Evolutionary conservation across 64 coral and sea anemone species (phyloP).

Genomic region (Dendronephthya gigantea): DNA sequence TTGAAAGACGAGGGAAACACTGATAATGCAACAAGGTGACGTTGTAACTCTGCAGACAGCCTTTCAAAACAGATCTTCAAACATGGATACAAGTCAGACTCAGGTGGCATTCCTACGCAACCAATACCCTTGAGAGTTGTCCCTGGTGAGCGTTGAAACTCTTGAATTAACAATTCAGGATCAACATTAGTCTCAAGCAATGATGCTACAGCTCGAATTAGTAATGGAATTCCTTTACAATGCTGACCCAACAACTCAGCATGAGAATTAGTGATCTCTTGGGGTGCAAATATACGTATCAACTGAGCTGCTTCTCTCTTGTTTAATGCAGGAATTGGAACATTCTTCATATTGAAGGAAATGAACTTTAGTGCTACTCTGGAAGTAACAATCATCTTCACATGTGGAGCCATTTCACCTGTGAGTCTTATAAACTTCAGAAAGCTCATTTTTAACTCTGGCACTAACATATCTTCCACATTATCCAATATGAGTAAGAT

Average conservation of each 20-base stretch:
- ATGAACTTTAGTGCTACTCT: slow-evolving; percentile 43
- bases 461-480: slow-evolving; percentile 76
- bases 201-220: neutral
- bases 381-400: slow-evolving; percentile 59
- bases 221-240: neutral
- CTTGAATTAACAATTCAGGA: neutral
- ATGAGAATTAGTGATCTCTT: neutral
- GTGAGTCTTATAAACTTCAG: slow-evolving; percentile 55
- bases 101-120: neutral
- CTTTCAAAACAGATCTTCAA: neutral
- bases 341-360: slow-evolving; percentile 29
- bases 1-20: neutral
- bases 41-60: neutral
- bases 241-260: neutral
- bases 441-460: slow-evolving; percentile 45
- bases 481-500: slow-evolving; percentile 85
- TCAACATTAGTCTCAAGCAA: slow-evolving; percentile 3
- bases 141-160: neutral
- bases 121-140: neutral
- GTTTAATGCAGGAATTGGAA: neutral
- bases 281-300: neutral
- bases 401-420: slow-evolving; percentile 61
- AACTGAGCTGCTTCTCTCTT: neutral
- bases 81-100: neutral
- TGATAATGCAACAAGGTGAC: neutral